A percentile compares a stretch with the other conserved stretches of the same genome.
These are phyloP conservation scores for Neocrepidodera transversa DNA, from an alignment of 2,888 invertebrate species.

Conservation along the genomic window DNA sequence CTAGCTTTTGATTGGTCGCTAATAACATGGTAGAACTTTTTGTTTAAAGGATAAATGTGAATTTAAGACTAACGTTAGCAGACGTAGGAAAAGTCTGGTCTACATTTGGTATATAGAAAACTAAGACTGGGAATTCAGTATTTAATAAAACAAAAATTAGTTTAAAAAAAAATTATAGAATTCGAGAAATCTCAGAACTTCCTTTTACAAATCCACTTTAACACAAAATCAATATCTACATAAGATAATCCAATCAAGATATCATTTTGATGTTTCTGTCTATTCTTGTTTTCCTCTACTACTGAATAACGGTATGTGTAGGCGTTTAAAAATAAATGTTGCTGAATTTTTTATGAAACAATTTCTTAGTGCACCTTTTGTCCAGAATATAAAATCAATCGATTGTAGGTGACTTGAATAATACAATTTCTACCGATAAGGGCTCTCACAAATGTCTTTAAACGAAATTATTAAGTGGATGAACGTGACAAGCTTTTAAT, in stretches of 20 bases:
- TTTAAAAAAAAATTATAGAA: too few species aligned
- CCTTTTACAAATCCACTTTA: neutral
- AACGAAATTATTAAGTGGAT: neutral
- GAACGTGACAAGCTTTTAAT: conserved; percentile 4
- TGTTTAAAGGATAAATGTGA: too few species aligned
- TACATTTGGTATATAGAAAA: too few species aligned
- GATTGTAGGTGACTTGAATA: conserved; percentile 5
- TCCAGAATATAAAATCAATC: neutral
- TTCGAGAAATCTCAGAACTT: too few species aligned
- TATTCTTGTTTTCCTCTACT: neutral
- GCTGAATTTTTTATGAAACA: conserved; percentile 16
- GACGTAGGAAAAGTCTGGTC: too few species aligned
- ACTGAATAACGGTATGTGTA: neutral
- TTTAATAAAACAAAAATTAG: too few species aligned
- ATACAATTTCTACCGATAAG: conserved; percentile 4
- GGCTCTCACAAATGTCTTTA: neutral
- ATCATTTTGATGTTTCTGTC: neutral
- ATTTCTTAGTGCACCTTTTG: conserved; percentile 9
- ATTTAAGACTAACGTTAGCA: too few species aligned
- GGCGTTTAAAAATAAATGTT: conserved; percentile 7
- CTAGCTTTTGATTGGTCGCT: too few species aligned
- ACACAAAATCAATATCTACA: neutral
- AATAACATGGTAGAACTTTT: too few species aligned
- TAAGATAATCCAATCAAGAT: neutral
- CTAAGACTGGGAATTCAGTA: too few species aligned